A percentile compares a stretch with the other conserved stretches of the same genome.
phyloP scores from a whole-genome alignment of 2,113 vertebrate species.

The Pollachius pollachius region DNA sequence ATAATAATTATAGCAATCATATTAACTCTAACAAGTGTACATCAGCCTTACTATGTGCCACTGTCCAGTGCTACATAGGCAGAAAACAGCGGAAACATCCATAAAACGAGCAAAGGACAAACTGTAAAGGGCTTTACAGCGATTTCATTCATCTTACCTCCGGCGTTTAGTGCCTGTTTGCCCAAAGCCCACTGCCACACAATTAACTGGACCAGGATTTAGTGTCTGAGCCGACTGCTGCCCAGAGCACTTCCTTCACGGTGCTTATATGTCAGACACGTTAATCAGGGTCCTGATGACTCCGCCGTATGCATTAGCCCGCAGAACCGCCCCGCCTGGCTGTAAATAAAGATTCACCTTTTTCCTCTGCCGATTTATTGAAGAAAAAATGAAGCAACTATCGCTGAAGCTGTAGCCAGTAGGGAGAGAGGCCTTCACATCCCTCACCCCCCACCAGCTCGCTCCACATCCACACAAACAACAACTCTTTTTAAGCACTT shows the following conservation, averaged over 20 bases:
- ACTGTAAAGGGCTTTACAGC: conserved; percentile 53
- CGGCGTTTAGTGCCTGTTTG: conserved; percentile 48
- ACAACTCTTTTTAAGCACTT: conserved; percentile 5
- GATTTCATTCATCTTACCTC: conserved; percentile 56
- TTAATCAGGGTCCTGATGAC: conserved; percentile 69
- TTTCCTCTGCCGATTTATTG: conserved; percentile 23
- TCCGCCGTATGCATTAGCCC: conserved; percentile 51
- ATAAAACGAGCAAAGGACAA: conserved; percentile 16
- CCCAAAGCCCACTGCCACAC: conserved; percentile 50
- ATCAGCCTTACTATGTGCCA: too few relatives aligned
- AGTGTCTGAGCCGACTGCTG: conserved; percentile 60
- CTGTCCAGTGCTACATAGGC: too few relatives aligned
- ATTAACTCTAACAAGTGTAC: too few relatives aligned
- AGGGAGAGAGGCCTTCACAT: background rate
- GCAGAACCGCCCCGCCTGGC: conserved; percentile 32
- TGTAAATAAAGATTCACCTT: conserved; percentile 46
- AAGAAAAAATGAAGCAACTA: background rate
- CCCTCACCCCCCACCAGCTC: too few relatives aligned
- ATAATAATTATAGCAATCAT: too few relatives aligned
- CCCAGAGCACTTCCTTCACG: conserved; percentile 57
- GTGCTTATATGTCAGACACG: conserved; percentile 63
- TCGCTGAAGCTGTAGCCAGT: background rate
- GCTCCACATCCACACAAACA: background rate
- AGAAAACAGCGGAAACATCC: too few relatives aligned
- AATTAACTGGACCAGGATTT: conserved; percentile 69